Evolutionary conservation across 2,113 vertebrate genomes (phyloP).

Genomic region (Andinoacara biseriatus): DNA sequence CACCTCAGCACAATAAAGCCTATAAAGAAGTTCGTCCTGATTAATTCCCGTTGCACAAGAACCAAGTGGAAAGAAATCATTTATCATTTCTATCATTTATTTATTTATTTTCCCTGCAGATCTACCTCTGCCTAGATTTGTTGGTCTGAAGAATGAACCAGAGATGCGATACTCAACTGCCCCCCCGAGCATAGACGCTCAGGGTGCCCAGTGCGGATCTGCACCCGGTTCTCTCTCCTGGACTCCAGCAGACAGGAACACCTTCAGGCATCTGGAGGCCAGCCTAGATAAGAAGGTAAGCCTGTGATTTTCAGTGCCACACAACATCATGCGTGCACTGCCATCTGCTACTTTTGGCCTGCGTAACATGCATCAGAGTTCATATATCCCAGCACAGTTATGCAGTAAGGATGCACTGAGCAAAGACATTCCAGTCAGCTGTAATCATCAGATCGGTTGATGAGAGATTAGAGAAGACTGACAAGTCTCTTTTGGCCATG

Average conservation of each 20-base stretch:
- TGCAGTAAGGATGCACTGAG: background rate
- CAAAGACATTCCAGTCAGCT: background rate
- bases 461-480: slow-evolving; percentile 30
- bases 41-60: slow-evolving; percentile 9
- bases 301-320: background rate
- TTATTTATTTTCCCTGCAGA: slow-evolving; percentile 71
- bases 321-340: background rate
- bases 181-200: slow-evolving; percentile 71
- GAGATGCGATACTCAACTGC: slow-evolving; percentile 81
- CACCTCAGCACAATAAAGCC: background rate
- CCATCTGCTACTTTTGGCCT: background rate
- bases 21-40: slow-evolving; percentile 3
- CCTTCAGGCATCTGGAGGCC: slow-evolving; percentile 81
- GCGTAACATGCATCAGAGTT: background rate
- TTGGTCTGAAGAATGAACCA: slow-evolving; percentile 84
- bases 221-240: slow-evolving; percentile 59
- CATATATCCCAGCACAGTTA: background rate
- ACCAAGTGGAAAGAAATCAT: background rate
- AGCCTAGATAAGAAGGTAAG: slow-evolving; percentile 85
- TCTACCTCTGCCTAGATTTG: slow-evolving; percentile 89
- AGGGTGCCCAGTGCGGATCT: slow-evolving; percentile 66
- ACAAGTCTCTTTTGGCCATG: background rate
- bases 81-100: background rate
- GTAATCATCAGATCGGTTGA: slow-evolving; percentile 1
- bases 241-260: slow-evolving; percentile 79